Base-by-base conservation (phyloP, 2,797 vertebrate species). In the Capromys pilorides region DNA sequence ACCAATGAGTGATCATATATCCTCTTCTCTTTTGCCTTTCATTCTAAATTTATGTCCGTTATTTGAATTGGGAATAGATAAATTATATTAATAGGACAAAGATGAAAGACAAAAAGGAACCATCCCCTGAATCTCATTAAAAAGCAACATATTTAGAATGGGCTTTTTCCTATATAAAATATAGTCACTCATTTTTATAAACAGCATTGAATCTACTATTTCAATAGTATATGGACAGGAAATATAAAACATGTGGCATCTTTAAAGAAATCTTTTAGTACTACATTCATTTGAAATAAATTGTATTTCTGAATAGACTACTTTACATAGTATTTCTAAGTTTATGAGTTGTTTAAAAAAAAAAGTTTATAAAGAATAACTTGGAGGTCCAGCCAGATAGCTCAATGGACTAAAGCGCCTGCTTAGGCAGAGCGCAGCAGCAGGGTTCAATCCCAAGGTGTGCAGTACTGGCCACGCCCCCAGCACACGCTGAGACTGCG, bases 231-330 rank as follows among this genome's bases (percentile, higher is more conserved):
- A 73, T 18, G 36, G 21, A 57, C 4, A 66, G 11, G 11, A 88
- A 75, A 86, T 69, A 28, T 84, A 45, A 86, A 75, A 11, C 12
- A 54, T 4, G 3, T 39, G 24, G 13, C 79, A 13, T 19, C 85
- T 88, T 54, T 61, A 90, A 64, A 67, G 67, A 88, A 86, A 88
- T 39, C 24, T 67, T 77, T 81, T 18, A 84, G 26, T 41, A 21
- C 6, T 83, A 73, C 39, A 28, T 67, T 91, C 79, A 80, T 84
- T 61, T 59, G 54, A 66, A 82, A 81, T 36, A 80, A 67, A 67
- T 59, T 66, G 28, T 2, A 86, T 39, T 62, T 78, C 61, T 75
- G 31, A 95, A 59, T 45, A 92, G 31, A 94, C 45, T 91, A 90
- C 33, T 51, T 7, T 45, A 88, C 77, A 59, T 45, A 84, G 26